Evolutionary conservation across 2,113 vertebrate species (phyloP).

Genomic region (Ovis canadensis): DNA sequence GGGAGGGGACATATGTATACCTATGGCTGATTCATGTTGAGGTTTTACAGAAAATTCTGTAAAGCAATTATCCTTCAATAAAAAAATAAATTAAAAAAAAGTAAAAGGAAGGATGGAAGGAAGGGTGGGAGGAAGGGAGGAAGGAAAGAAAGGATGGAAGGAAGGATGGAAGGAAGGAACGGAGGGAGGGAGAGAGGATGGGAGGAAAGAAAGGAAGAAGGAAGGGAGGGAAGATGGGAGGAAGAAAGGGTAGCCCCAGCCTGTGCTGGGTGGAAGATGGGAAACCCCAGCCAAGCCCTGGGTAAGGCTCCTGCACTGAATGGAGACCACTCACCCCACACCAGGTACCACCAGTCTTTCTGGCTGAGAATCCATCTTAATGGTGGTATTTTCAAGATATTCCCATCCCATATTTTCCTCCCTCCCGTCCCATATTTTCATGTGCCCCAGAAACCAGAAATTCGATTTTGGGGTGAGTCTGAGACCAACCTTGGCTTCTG

Average conservation of each 20-base stretch:
- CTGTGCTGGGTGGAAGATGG: background rate
- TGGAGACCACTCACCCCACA: rapidly evolving
- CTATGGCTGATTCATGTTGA: background rate
- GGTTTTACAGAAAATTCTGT: background rate
- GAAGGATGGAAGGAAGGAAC: background rate
- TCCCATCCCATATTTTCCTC: background rate
- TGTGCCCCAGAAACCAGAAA: background rate
- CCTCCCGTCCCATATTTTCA: background rate
- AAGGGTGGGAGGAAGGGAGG: background rate
- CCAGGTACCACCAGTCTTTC: background rate
- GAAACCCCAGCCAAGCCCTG: background rate
- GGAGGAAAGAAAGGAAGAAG: background rate
- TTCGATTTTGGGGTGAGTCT: background rate
- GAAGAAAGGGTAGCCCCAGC: too few relatives aligned
- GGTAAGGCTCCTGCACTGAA: too few relatives aligned
- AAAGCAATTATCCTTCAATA: background rate
- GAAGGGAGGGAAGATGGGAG: background rate
- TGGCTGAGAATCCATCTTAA: background rate
- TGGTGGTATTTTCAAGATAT: background rate
- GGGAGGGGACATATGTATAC: background rate
- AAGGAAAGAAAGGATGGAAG: background rate
- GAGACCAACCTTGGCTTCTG: background rate
- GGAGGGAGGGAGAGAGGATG: background rate
- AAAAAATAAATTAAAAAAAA: background rate
- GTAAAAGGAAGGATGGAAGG: background rate